Conservation (phyloP, 2,797 vertebrate genomes). For the Florisuga fusca region DNA sequence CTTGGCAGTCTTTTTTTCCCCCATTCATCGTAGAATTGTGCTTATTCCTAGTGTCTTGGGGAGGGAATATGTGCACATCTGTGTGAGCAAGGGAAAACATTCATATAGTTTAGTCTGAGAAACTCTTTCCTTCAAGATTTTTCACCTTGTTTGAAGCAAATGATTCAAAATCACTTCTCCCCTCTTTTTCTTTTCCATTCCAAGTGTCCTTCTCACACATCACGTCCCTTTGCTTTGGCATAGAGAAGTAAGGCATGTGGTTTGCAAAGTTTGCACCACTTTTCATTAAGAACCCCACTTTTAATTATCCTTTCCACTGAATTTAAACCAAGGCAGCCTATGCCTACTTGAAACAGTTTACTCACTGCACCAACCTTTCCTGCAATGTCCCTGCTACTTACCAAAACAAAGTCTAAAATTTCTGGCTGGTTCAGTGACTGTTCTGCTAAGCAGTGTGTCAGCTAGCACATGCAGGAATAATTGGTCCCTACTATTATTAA, state of each 20-base stretch:
- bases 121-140: neutral
- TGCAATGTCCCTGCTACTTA: conserved; percentile 3
- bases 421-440: conserved; percentile 41
- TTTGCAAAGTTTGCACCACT: neutral
- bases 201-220: neutral
- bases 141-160: neutral
- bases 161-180: neutral
- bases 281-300: neutral
- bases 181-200: neutral
- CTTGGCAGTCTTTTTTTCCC: neutral
- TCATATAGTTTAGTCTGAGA: neutral
- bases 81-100: neutral
- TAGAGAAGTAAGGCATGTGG: neutral
- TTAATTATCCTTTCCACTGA: neutral
- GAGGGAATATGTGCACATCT: neutral
- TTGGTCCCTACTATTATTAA: conserved; percentile 58
- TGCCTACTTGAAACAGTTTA: neutral
- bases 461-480: conserved; percentile 59
- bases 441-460: conserved; percentile 46
- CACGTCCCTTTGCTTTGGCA: neutral
- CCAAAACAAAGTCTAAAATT: neutral
- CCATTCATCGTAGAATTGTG: neutral
- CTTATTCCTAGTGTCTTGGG: neutral
- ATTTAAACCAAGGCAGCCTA: neutral
- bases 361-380: neutral